A percentile compares a stretch with the other conserved stretches of the same genome.
Conservation (phyloP, 2,113 vertebrate species). For the Ophthalmolycus amberensis region DNA sequence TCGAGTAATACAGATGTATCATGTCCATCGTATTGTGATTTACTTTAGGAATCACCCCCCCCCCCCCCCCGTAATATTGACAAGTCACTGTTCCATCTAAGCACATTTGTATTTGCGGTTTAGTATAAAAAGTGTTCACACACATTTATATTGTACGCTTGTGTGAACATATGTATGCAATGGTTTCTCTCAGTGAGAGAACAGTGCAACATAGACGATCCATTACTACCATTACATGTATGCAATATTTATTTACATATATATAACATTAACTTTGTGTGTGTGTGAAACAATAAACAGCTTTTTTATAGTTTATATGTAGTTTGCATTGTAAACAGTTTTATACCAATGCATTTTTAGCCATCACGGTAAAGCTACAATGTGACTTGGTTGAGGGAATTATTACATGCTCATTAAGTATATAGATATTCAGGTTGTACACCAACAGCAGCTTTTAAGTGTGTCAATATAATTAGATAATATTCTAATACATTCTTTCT, state of each 20-base stretch:
- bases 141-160: constrained; percentile 3
- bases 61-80: constrained; percentile 30
- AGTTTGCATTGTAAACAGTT: constrained; percentile 11
- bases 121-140: not conserved
- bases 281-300: constrained; percentile 10
- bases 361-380: constrained; percentile 28
- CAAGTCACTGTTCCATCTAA: constrained; percentile 18
- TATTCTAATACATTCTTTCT: constrained; percentile 63
- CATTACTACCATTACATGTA: constrained; percentile 22
- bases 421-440: constrained; percentile 58
- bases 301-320: constrained; percentile 24
- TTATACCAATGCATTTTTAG: constrained; percentile 22
- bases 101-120: constrained; percentile 11
- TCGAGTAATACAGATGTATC: not conserved
- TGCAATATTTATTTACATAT: constrained; percentile 26
- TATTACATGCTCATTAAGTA: constrained; percentile 49
- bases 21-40: not conserved
- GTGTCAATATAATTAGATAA: constrained; percentile 72
- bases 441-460: constrained; percentile 49
- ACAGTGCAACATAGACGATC: constrained; percentile 12
- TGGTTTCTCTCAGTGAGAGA: not conserved
- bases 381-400: constrained; percentile 38
- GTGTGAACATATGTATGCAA: constrained; percentile 30
- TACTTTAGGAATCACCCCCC: not conserved
- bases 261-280: not conserved